A percentile compares a stretch with the other conserved stretches of the same genome.
These are phyloP conservation scores for Bergia puertoricense DNA, from an alignment of 92 coral and sea anemone genomes.

Conservation along the genomic window DNA sequence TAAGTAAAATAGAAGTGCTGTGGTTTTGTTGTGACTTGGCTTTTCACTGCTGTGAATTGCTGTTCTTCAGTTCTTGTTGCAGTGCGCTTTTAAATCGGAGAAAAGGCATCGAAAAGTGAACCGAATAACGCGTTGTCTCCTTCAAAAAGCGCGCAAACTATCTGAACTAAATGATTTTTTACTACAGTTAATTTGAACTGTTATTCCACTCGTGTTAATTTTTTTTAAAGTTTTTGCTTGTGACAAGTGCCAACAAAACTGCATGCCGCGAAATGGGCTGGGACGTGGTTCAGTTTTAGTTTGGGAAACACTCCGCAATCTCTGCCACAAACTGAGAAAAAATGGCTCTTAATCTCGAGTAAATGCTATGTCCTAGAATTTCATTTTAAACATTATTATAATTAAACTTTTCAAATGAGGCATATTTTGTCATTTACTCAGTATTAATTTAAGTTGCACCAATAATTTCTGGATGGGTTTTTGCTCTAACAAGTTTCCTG, in stretches of 20 bases:
- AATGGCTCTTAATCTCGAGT: not conserved
- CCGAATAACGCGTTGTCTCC: not conserved
- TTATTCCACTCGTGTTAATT: not conserved
- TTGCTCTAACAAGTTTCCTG: not conserved
- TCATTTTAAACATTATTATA: not conserved
- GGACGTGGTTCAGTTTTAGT: not conserved
- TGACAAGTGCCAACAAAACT: not conserved
- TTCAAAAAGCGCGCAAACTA: not conserved
- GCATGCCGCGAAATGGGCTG: not conserved
- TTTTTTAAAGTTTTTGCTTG: not conserved
- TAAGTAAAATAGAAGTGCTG: conserved; percentile 38
- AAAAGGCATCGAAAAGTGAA: too few relatives aligned
- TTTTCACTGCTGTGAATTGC: not conserved
- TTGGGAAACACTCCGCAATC: not conserved
- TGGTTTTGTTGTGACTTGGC: not conserved
- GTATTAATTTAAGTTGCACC: not conserved
- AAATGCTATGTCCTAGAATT: not conserved
- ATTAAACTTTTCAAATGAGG: not conserved
- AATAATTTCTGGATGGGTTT: not conserved
- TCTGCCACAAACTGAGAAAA: not conserved
- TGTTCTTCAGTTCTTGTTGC: not conserved
- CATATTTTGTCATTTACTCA: not conserved
- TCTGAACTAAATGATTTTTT: not conserved
- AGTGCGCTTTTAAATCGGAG: not conserved
- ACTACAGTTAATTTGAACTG: not conserved